Percentiles rank a stretch among this genome's conserved stretches.
phyloP scores from a whole-genome alignment of 30 jellyfish, hydroid and myxozoan species.

The Aurelia aurita region DNA sequence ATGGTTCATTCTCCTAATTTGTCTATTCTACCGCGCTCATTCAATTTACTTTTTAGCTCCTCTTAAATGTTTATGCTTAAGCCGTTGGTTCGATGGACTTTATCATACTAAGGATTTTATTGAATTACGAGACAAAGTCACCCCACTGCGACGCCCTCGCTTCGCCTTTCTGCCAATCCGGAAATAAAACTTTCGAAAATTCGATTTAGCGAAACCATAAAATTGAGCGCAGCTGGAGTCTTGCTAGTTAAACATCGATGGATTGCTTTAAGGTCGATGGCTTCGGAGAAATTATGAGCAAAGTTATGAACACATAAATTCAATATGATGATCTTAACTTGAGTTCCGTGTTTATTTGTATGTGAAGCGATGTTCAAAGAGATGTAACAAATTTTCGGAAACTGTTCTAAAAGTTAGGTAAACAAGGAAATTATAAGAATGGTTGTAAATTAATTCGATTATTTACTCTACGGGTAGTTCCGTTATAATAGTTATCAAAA shows the following conservation, averaged over 20 bases:
- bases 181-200: constrained; percentile 46
- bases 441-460: neutral
- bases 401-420: no score
- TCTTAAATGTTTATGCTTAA: neutral
- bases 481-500: neutral
- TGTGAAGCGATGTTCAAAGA: no score
- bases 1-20: constrained; percentile 19
- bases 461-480: neutral
- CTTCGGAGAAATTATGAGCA: no score
- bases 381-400: no score
- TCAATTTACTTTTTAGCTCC: constrained; percentile 24
- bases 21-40: constrained; percentile 61
- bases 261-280: constrained; percentile 12
- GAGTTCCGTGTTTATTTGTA: no score
- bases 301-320: no score
- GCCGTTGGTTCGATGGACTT: constrained; percentile 34
- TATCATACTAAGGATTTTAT: constrained; percentile 38
- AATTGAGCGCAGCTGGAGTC: constrained; percentile 61
- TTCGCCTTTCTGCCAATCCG: constrained; percentile 39
- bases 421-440: no score
- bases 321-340: no score
- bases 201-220: constrained; percentile 41
- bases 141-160: constrained; percentile 67
- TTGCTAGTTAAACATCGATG: neutral
- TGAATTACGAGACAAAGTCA: constrained; percentile 41